Base-by-base conservation (phyloP, 2,888 invertebrate genomes). In the Endotricha flammealis region DNA sequence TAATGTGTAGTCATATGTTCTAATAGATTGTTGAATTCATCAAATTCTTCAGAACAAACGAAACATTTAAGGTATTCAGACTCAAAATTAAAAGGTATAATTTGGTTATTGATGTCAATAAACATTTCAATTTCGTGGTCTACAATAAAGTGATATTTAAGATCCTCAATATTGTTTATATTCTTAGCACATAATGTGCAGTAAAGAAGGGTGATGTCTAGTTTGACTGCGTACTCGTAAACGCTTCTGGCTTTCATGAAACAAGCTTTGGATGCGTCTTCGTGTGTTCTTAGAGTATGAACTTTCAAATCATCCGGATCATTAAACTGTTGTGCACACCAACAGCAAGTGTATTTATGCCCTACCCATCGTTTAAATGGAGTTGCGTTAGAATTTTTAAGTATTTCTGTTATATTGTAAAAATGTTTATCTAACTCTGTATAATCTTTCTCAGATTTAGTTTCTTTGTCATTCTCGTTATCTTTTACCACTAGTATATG, bases 1-100 rank as follows among this genome's bases (percentile, higher is more conserved):
- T 57, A 70, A 38, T 79, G 77, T 0, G 39, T 42, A 8, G 64
- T 63, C 64, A 75, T 69, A 32, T 79, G 79, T 10, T 61, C 54
- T 2, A 48, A 34, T 5, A 64, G 41, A 12, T 44, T 39, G 33
- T 55, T 63, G 32, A 65, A 65, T 4, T 42, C 49, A 5, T 41
- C 40, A 30, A 50, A 65, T 5, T 39, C 44, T 9, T 48, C 50
- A 0, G 30, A 32, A 36, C 76, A 76, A 0, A 67, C 39, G 11
- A 50, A 62, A 32, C 75, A 74, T 12, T 50, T 46, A 0, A 69
- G 34, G 0, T 39, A 34, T 0, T 58, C 52, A 1, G 41, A 43
- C 0, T 52, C 43, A 28, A 71, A 69, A 32, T 67, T 63, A 20
- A 67, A 64, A 0, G 67, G 55, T 0, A 69, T 34, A 3, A 74